Evolutionary conservation across 2,113 vertebrate species (phyloP), one percentile per base, ranked within the genome.

Genomic region (Orthonyx spaldingii): DNA sequence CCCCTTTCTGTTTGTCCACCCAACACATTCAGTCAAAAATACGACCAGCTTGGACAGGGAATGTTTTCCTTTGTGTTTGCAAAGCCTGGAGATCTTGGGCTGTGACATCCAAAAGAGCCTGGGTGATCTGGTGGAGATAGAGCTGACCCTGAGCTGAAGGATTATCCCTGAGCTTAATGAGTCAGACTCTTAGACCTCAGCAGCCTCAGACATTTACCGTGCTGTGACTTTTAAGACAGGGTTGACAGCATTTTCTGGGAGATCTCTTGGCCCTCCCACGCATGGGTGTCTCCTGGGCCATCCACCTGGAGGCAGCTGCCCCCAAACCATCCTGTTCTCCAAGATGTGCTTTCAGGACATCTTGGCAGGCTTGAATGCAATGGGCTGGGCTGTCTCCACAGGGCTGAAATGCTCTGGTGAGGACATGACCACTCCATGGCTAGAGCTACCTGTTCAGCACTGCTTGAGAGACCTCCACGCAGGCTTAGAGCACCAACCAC

Each of bases 291-390:
- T 85, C 61, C 44, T 42, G 89, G 69, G 47, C 30, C 28, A 32
- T 37, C 32, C 1, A 0, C n/a, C 8, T 20, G 32, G 37, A 87
- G 16, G 28, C 64, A 94, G 60, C 50, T 63, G 50, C 37, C 39
- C 50, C 69, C 2, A 44, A 70, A 33, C 12, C 44, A 19, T 8
- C 1, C 2, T 1, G 0, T 46, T 14, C 69, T 70, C 26, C 1
- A 3, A 50, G 11, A 24, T 50, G 39, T 20, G 21, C n/a, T 68
- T 60, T 66, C 52, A 71, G 56, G 27, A 46, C 37, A 17, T 10
- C 52, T 63, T 61, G 64, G 24, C 60, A 75, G 52, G 33, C 41
- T 18, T 14, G 24, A 16, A 16, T 28, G 27, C 30, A 11, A 1
- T 15, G 57, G 44, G 23, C 33, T 53, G 69, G 30, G 33, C 74